These are phyloP conservation scores for Hyphantria cunea DNA, from an alignment of 1,140 invertebrate genomes.

Conservation along the genomic window DNA sequence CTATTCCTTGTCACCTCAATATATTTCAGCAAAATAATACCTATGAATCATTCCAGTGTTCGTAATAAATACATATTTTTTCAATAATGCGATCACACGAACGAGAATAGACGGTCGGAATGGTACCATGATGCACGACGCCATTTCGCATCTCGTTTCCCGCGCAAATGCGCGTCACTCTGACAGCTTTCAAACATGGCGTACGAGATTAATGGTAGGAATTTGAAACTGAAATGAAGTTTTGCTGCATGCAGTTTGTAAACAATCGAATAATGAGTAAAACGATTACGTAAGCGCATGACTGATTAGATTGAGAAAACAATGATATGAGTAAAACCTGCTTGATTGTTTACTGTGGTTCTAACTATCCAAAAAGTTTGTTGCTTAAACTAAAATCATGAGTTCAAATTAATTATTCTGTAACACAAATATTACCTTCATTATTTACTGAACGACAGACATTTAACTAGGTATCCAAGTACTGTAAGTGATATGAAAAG, in stretches of 20 bases:
- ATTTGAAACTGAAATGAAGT: slow-evolving; percentile 10
- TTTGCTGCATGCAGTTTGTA: slow-evolving; percentile 12
- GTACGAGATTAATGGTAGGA: slow-evolving; percentile 15
- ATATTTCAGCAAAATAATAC: slow-evolving; percentile 2
- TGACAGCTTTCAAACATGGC: slow-evolving; percentile 37
- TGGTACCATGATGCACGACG: slow-evolving; percentile 18
- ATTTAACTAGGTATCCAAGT: too few species aligned
- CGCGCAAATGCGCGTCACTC: slow-evolving; percentile 26
- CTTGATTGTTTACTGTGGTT: background rate
- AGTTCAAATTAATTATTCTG: too few species aligned
- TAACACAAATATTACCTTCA: too few species aligned
- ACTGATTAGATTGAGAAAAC: background rate
- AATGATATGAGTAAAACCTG: background rate
- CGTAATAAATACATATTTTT: slow-evolving; percentile 27
- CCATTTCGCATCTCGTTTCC: slow-evolving; percentile 11
- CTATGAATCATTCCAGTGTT: slow-evolving; percentile 12
- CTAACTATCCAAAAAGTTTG: too few species aligned
- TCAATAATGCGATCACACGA: slow-evolving; percentile 1
- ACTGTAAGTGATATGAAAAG: too few species aligned
- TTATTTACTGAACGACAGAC: too few species aligned
- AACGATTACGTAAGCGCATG: slow-evolving; percentile 2
- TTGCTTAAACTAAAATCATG: too few species aligned
- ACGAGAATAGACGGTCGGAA: slow-evolving; percentile 19
- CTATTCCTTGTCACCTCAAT: background rate
- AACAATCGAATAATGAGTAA: background rate